Conservation (phyloP, 2,797 vertebrate genomes). For the Gila robusta region DNA sequence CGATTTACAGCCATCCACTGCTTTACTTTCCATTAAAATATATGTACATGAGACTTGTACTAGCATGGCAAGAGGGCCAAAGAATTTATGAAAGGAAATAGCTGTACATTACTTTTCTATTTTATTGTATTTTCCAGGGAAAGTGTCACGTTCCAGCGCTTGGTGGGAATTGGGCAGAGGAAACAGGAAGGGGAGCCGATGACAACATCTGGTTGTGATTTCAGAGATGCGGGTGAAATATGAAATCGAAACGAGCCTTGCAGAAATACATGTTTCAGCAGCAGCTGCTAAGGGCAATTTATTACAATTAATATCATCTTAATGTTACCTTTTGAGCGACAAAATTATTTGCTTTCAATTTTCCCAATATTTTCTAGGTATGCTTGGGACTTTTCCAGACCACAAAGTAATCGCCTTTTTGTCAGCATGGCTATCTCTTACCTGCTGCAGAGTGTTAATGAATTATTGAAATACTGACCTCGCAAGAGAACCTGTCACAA, state of each 20-base stretch:
- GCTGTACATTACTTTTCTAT: conserved; percentile 71
- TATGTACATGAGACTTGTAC: conserved; percentile 65
- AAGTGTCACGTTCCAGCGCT: conserved; percentile 79
- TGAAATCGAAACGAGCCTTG: conserved; percentile 72
- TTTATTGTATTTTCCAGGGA: conserved; percentile 82
- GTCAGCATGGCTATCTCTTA: conserved; percentile 56
- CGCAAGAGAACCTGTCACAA: conserved; percentile 27
- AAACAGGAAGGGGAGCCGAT: conserved; percentile 71
- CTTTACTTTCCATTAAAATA: conserved; percentile 71
- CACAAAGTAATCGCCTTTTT: conserved; percentile 53
- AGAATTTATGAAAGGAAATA: conserved; percentile 83
- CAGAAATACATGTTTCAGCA: conserved; percentile 63
- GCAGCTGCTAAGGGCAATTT: conserved; percentile 57
- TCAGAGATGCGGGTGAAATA: conserved; percentile 73
- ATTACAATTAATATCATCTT: conserved; percentile 68
- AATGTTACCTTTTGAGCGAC: conserved; percentile 60
- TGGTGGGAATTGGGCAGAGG: conserved; percentile 77
- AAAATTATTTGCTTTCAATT: conserved; percentile 57
- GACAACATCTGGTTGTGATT: conserved; percentile 83
- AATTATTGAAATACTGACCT: conserved; percentile 19
- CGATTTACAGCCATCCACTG: conserved; percentile 72
- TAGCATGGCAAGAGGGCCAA: conserved; percentile 59
- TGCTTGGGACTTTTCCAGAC: conserved; percentile 44
- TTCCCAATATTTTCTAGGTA: conserved; percentile 22
- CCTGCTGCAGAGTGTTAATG: conserved; percentile 17